Base-by-base conservation (phyloP, 2,113 vertebrate species). In the Limnothrissa miodon region DNA sequence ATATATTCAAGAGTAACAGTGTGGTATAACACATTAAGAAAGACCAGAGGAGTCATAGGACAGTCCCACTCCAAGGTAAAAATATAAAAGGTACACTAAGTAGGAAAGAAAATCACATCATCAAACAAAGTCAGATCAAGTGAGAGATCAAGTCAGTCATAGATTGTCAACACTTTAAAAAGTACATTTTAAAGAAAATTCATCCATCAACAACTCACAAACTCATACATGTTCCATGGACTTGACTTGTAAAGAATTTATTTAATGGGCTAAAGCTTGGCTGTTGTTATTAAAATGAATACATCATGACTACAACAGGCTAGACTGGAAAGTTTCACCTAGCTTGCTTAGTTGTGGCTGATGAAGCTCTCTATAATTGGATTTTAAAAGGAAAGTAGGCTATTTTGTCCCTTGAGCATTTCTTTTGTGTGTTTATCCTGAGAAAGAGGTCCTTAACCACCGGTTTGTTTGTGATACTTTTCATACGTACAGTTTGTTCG, bases 1-100 rank as follows among this genome's bases (percentile, higher is more conserved):
- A 95, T 92, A 93, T 93, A 89, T 91, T 93, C 90, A 94, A 92
- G 89, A 93, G 90, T 91, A 95, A 95, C 90, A 92, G 88, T 89
- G 85, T 85, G 91, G 89, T 91, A 93, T 93, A 88, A 92, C 87
- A 95, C 93, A 93, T 90, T 83, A 91, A 93, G 87, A 86, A 92
- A 88, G 80, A 78, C 84, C 81, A 82, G 66, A 90, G 84, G 88
- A 83, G 70, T 82, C 84, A 86, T 13, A 82, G 83, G 84, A 87
- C 70, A 86, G 87, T 90, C 91, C 88, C 88, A 84, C 81, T 83
- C 79, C 80, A 86, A 84, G 88, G 89, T 91, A 93, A 85, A 94
- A 93, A 93, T 92, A 92, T 83, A 93, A 92, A 92, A 89, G 66
- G 87, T 87, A 91, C 80, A 90, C 59, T 39, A 74, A 74, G 33